Evolutionary conservation across 1,140 invertebrate species (phyloP), one percentile per base, ranked within the genome.

Genomic region (Drosophila chauvacae): DNA sequence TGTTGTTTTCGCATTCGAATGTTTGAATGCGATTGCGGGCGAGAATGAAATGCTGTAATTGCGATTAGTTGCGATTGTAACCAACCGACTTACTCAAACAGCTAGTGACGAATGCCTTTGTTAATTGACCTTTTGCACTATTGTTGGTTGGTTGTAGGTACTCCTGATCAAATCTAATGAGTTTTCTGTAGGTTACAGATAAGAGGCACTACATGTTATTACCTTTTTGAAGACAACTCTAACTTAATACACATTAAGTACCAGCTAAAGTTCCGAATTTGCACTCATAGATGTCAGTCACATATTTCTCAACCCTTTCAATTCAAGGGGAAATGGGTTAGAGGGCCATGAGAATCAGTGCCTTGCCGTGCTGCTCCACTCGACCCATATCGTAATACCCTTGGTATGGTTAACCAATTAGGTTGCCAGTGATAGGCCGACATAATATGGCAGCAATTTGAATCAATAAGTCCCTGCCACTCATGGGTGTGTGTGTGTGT

Each of bases 1-100:
- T 74, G 59, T 79, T 79, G 63, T 69, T 77, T 56, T 56, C 53
- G 74, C 57, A 64, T 78, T 77, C 66, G 53, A 65, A 72, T 79
- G 55, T 88, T 70, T 87, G 66, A 50, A 59, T 74, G 63, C 61
- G 69, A 57, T 70, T 71, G 48, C 66, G 47, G 61, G 62, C 37
- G 61, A 55, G 66, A 70, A 68, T 56, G 63, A 37, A 68, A 66
- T 70, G 66, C 48, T 55, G 66, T 68, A 70, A 70, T 68, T 70
- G 48, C 44, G 66, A 55, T 70, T 55, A 37, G 62, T 55, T 30
- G 61, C 61, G 62, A 70, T 55, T 68, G 66, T 51, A 58, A 7
- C 51, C n/a, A 58, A 7, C 51, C n/a, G 28, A 63, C 37, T 58
- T 64, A 44, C 35, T 39, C 35, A 39, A 39, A 65, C 10, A n/a